These are phyloP conservation scores for Engystomops pustulosus DNA, from an alignment of 2,113 vertebrate species.

Conservation along the genomic window DNA sequence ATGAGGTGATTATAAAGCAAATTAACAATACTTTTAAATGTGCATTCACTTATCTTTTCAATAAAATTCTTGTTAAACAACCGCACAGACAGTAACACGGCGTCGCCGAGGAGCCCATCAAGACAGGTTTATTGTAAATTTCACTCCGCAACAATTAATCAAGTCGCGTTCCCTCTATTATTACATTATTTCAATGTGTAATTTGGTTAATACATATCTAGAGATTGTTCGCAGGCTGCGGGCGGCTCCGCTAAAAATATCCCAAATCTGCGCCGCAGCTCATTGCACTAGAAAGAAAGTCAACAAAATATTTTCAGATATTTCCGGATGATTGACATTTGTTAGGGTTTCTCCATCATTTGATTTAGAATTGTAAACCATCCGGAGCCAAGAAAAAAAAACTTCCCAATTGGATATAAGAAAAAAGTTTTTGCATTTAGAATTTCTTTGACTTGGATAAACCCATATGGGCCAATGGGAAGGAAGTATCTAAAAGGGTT, in stretches of 20 bases:
- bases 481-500: no score
- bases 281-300: neutral
- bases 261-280: neutral
- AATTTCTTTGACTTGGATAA: no score
- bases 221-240: slow-evolving; percentile 71
- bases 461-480: no score
- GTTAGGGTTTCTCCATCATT: neutral
- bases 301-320: neutral
- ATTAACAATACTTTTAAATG: slow-evolving; percentile 91
- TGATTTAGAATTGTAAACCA: neutral
- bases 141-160: slow-evolving; percentile 87
- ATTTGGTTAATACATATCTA: slow-evolving; percentile 81
- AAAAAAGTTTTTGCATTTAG: no score
- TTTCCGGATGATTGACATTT: neutral
- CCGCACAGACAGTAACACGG: slow-evolving; percentile 85
- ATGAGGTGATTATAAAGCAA: slow-evolving; percentile 90
- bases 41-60: slow-evolving; percentile 92
- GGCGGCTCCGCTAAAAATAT: slow-evolving; percentile 67
- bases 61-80: slow-evolving; percentile 92
- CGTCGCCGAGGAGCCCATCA: slow-evolving; percentile 85
- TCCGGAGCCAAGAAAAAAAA: no score
- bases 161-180: slow-evolving; percentile 84
- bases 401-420: no score
- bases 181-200: slow-evolving; percentile 78
- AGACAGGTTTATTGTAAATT: slow-evolving; percentile 89